Evolutionary conservation across 1,140 invertebrate genomes (phyloP).

Genomic region (Solen grandis): DNA sequence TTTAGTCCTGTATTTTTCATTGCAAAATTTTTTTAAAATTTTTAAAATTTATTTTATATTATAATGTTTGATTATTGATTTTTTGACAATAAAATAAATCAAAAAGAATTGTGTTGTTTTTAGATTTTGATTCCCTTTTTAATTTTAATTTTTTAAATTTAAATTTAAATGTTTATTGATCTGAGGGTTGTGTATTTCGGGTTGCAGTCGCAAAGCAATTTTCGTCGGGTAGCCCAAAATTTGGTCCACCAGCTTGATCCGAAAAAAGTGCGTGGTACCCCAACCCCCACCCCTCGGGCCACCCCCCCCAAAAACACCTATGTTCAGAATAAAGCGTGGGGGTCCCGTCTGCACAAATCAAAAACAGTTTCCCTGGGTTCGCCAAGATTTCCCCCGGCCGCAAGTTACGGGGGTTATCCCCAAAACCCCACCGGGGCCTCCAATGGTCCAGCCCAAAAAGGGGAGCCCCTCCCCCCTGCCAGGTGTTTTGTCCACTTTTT

Average conservation of each 20-base stretch:
- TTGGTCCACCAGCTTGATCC: constrained; percentile 77
- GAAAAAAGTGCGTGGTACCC: constrained; percentile 69
- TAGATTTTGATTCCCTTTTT: too few relatives aligned
- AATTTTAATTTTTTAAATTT: too few relatives aligned
- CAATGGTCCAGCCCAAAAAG: constrained; percentile 40
- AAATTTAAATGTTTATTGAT: too few relatives aligned
- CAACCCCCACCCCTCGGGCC: constrained; percentile 73
- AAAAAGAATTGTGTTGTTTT: too few relatives aligned
- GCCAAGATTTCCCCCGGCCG: constrained; percentile 97
- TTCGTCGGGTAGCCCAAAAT: constrained; percentile 71
- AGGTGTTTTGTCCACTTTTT: constrained; percentile 64
- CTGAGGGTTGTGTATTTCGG: constrained; percentile 17
- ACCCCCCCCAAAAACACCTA: constrained; percentile 89
- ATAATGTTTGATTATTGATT: too few relatives aligned
- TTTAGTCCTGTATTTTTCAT: too few relatives aligned
- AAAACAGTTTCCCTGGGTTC: constrained; percentile 99
- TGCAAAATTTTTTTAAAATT: too few relatives aligned
- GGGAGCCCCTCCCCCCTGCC: constrained; percentile 54
- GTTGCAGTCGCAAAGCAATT: constrained; percentile 76
- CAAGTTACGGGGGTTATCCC: too few relatives aligned
- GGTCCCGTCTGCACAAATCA: constrained; percentile 96
- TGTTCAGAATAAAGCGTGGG: constrained; percentile 89
- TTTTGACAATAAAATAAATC: too few relatives aligned
- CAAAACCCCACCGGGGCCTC: constrained; percentile 56
- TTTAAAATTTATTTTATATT: too few relatives aligned